These are phyloP conservation scores for Myotis lucifugus DNA, from an alignment of 2,113 vertebrate genomes.

Conservation along the genomic window DNA sequence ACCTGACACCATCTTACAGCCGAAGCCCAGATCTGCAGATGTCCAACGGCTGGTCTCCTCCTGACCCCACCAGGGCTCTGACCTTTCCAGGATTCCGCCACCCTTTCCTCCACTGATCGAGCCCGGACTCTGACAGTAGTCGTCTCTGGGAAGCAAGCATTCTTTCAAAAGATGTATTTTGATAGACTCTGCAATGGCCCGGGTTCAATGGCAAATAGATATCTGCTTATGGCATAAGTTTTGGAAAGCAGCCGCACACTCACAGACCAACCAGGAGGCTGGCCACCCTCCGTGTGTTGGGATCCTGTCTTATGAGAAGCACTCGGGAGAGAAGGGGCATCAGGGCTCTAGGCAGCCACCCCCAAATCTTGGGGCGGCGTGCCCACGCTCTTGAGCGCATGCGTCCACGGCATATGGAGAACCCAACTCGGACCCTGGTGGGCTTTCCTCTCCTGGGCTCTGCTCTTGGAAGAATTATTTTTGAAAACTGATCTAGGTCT, in stretches of 20 bases:
- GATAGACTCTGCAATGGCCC: background rate
- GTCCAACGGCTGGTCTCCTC: background rate
- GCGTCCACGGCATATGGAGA: background rate
- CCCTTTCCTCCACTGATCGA: background rate
- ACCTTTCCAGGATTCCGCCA: background rate
- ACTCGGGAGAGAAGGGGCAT: fast-evolving
- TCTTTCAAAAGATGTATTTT: background rate
- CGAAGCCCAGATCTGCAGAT: background rate
- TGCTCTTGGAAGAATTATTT: background rate
- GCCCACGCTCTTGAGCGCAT: background rate
- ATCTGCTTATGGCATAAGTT: background rate
- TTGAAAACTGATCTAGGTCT: background rate
- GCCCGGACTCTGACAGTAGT: background rate
- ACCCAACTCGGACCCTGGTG: background rate
- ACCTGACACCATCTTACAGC: background rate
- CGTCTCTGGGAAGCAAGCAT: background rate
- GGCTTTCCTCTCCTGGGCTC: background rate
- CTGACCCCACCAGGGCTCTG: background rate
- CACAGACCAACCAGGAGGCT: background rate
- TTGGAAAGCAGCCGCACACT: background rate
- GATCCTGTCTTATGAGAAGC: background rate
- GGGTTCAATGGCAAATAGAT: background rate
- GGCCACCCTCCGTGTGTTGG: background rate
- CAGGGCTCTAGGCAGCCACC: background rate
- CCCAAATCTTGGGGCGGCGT: background rate